Evolutionary conservation across 2,888 invertebrate species (phyloP), one percentile per base, ranked within the genome.

Genomic region (Brachyopa scutellaris): DNA sequence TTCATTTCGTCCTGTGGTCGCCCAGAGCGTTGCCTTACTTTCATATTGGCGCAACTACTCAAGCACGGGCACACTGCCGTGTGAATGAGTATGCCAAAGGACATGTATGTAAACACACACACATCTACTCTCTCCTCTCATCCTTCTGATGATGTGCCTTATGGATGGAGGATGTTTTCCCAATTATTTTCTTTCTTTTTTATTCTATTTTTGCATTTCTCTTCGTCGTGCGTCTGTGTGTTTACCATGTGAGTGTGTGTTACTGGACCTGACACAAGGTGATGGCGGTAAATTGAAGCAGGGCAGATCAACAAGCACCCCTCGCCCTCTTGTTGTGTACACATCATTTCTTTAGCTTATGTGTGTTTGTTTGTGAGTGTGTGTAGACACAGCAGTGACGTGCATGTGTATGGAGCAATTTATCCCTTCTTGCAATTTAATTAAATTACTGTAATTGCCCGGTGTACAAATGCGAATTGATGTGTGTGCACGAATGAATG

Each of bases 371-470:
- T 11, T 21, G 47, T 13, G 53, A 17, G 47, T 47, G 51, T 51
- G 38, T 51, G 40, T 61, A 49, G 21, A 38, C n/a, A n/a, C 53
- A 57, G 13, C 29, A 19, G 42, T 26, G 33, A 67, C 59, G 33
- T 77, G 77, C 70, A 72, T 77, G 47, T 82, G 82, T 82, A 67
- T 82, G 17, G 82, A 77, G 82, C 82, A 82, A 82, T 82, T 82
- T 82, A 83, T 83, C 78, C 73, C 83, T 78, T 78, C 83, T 83
- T 83, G 77, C 83, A 83, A 83, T 83, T 83, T 83, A 83, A 83
- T 83, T 83, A 83, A 83, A 83, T 83, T 83, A 83, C 83, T 78
- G 83, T 83, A 83, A 83, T 83, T 83, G 83, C 83, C 83, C 83
- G 83, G 83, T 83, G 83, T 78, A 77, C 83, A 78, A 78, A 78